Base-by-base conservation (phyloP, 2,113 vertebrate genomes). In the Dendrocopos noguchii region DNA sequence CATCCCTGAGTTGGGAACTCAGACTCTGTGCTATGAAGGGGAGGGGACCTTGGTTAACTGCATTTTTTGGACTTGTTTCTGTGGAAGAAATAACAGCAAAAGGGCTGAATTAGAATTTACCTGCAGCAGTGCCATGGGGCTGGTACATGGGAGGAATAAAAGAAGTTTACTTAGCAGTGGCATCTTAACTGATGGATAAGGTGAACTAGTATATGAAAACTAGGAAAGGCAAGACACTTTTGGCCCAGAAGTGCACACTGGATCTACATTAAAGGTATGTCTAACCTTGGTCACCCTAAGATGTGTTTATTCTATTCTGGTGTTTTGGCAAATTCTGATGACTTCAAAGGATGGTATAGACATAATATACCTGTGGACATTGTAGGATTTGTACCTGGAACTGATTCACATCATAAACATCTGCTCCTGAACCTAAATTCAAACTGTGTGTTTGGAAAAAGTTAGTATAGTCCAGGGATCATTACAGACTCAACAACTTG, bases 31-130 rank as follows among this genome's bases (percentile, higher is more conserved):
- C 14, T 34, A 9, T 7, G 44, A 31, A 76, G 3, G 7, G 12
- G 15, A 72, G 3, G 10, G 18, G 5, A 33, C 1, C 2, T 5
- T 31, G 3, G 1, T n/a, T 11, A 74, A 5, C 27, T 70, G 64
- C 74, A 15, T 6, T 59, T 63, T 80, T 68, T 36, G 7, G 12
- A 0, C 1, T 57, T 68, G 46, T 79, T 65, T 81, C 24, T 17
- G 2, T 47, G 34, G 21, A 47, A 46, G 34, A 79, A 88, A 19
- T 13, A 65, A 15, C 14, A 78, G 22, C 17, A 79, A 76, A 50
- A 53, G 12, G 7, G 4, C 27, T 73, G 19, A 33, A 31, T 39
- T 81, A 8, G 27, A 76, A 65, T 76, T 84, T 53, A 25, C 3
- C 8, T 42, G 24, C 28, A 71, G 13, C 12, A 52, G 29, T 53